These are phyloP conservation scores for Lysandra bellargus DNA, from an alignment of 2,888 invertebrate genomes.

Conservation along the genomic window DNA sequence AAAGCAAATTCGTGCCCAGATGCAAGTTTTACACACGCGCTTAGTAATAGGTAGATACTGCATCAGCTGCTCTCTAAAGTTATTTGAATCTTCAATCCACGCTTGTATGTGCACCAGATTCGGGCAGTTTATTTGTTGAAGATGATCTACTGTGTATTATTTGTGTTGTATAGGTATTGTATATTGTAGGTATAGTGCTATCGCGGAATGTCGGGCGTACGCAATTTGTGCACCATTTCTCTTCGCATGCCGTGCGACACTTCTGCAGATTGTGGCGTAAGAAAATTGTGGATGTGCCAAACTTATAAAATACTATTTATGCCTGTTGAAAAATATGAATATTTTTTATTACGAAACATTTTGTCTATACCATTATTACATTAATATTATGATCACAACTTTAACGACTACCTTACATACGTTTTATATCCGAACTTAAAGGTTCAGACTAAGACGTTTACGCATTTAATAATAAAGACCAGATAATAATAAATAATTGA, in stretches of 20 bases:
- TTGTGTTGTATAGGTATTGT: neutral
- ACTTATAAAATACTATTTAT: neutral
- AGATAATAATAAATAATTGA: neutral
- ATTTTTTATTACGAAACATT: too few species aligned
- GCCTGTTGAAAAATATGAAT: too few species aligned
- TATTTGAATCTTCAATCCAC: neutral
- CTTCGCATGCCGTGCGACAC: conserved; percentile 61
- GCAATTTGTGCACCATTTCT: conserved; percentile 73
- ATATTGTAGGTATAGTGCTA: conserved; percentile 40
- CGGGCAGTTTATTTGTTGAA: neutral
- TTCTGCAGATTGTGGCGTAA: conserved; percentile 59
- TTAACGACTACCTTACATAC: too few species aligned
- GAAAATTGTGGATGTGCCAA: conserved; percentile 51
- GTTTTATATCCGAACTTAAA: too few species aligned
- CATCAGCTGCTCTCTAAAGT: neutral
- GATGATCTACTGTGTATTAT: neutral
- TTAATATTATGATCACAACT: too few species aligned
- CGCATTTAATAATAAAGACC: too few species aligned
- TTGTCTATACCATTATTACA: too few species aligned
- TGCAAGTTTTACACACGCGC: neutral
- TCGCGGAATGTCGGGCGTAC: conserved; percentile 55
- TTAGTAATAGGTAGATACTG: neutral
- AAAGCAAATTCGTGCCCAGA: neutral
- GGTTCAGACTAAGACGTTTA: too few species aligned
- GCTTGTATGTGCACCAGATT: neutral